phyloP scores from a whole-genome alignment of 92 coral and sea anemone genomes.

The Porites evermanni region DNA sequence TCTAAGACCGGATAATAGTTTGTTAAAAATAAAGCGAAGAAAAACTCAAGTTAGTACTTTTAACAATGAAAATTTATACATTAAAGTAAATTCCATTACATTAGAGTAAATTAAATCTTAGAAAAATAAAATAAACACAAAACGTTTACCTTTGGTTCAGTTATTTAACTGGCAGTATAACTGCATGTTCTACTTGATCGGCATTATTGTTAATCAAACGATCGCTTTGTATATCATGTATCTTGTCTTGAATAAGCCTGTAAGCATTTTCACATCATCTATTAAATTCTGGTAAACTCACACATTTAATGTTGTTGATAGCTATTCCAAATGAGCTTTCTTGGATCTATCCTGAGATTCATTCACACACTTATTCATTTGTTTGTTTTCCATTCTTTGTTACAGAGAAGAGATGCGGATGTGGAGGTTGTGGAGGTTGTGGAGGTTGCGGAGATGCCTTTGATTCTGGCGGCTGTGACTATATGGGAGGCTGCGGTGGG shows the following conservation, averaged over 20 bases:
- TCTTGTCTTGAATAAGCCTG: no score
- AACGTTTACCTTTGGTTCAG: background rate
- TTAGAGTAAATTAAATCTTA: no score
- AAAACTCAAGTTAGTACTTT: background rate
- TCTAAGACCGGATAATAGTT: background rate
- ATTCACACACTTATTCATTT: no score
- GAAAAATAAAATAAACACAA: slow-evolving; percentile 24
- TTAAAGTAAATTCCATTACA: background rate
- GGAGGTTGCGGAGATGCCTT: slow-evolving; percentile 70
- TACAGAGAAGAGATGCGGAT: slow-evolving; percentile 73
- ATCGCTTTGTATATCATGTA: background rate
- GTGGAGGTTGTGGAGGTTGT: slow-evolving; percentile 78
- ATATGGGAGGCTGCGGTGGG: slow-evolving; percentile 73
- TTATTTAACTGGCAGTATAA: background rate
- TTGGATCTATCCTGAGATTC: no score
- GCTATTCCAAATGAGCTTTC: background rate
- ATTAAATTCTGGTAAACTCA: no score
- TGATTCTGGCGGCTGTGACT: slow-evolving; percentile 58
- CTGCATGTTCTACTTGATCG: no score
- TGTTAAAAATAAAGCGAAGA: background rate
- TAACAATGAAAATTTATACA: no score
- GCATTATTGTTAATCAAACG: no score
- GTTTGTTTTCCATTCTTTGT: slow-evolving; percentile 16
- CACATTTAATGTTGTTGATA: no score
- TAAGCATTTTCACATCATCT: no score